A percentile compares a stretch with the other conserved stretches of the same genome.
These are phyloP conservation scores for Zapornia atra DNA, from an alignment of 2,113 vertebrate genomes.

Conservation along the genomic window DNA sequence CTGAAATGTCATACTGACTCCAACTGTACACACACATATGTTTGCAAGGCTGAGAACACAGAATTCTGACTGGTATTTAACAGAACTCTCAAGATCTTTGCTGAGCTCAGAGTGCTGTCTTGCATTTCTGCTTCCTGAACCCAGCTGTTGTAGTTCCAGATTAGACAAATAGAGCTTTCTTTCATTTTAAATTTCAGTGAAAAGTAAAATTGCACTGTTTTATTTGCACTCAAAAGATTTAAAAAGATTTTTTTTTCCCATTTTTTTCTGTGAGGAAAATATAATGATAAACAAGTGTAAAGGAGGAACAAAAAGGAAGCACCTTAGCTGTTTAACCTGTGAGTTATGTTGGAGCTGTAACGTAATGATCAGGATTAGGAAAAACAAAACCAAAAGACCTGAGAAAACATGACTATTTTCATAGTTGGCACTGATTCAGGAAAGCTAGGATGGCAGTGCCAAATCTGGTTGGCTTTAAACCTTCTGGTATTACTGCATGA, in stretches of 20 bases:
- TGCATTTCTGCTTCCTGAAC: background rate
- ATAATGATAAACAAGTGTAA: background rate
- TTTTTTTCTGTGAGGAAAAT: background rate
- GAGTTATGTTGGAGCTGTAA: background rate
- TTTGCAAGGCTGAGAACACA: background rate
- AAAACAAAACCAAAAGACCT: background rate
- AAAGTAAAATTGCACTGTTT: background rate
- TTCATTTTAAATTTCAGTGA: background rate
- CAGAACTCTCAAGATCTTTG: background rate
- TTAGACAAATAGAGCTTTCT: background rate
- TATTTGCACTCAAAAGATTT: background rate
- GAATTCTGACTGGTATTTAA: background rate
- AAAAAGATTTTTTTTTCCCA: background rate
- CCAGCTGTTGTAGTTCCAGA: background rate
- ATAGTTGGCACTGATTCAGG: background rate
- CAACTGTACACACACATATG: background rate
- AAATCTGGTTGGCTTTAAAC: background rate
- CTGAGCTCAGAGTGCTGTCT: rapidly evolving
- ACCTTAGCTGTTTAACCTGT: background rate
- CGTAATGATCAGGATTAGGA: background rate
- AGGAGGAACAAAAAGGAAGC: background rate
- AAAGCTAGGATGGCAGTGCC: background rate
- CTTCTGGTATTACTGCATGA: background rate
- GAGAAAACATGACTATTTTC: background rate
- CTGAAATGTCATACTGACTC: background rate